A percentile compares a stretch with the other conserved stretches of the same genome.
phyloP scores from a whole-genome alignment of 1,140 invertebrate genomes.

The Zeugodacus cucurbitae region DNA sequence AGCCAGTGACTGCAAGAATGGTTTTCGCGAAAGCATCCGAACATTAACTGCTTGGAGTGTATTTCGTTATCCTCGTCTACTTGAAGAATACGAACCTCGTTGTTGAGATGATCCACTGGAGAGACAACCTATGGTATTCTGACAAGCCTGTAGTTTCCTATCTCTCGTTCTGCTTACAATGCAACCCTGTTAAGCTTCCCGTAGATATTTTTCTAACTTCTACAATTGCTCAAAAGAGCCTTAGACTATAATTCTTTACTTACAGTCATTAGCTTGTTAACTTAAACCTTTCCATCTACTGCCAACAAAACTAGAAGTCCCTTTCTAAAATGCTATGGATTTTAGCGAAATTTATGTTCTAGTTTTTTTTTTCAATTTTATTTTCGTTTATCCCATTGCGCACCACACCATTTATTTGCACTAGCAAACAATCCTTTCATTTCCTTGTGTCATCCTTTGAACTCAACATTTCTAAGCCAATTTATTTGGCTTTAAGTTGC shows the following conservation, averaged over 20 bases:
- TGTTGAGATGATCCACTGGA: too few species aligned
- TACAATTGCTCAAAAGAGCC: too few species aligned
- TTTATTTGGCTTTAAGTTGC: conserved; percentile 37
- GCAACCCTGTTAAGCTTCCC: too few species aligned
- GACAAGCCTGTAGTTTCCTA: too few species aligned
- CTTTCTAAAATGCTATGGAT: background rate
- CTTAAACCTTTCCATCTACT: background rate
- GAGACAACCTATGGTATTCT: too few species aligned
- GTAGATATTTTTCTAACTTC: too few species aligned
- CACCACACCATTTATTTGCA: background rate
- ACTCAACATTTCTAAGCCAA: conserved; percentile 30
- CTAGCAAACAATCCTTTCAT: conserved; percentile 6
- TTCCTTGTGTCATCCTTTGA: conserved; percentile 20
- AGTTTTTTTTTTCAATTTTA: background rate
- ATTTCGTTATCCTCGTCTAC: too few species aligned
- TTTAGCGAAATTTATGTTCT: background rate
- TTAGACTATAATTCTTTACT: background rate
- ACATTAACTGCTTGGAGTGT: too few species aligned
- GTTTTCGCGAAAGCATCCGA: too few species aligned
- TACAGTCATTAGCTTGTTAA: background rate
- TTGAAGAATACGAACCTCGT: too few species aligned
- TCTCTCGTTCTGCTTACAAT: too few species aligned
- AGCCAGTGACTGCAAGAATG: too few species aligned
- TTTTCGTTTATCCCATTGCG: background rate
- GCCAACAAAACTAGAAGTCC: background rate